Percentiles rank a stretch among this genome's conserved stretches.
These are phyloP conservation scores for Tragulus kanchil DNA, from an alignment of 2,113 vertebrate species.

Conservation along the genomic window DNA sequence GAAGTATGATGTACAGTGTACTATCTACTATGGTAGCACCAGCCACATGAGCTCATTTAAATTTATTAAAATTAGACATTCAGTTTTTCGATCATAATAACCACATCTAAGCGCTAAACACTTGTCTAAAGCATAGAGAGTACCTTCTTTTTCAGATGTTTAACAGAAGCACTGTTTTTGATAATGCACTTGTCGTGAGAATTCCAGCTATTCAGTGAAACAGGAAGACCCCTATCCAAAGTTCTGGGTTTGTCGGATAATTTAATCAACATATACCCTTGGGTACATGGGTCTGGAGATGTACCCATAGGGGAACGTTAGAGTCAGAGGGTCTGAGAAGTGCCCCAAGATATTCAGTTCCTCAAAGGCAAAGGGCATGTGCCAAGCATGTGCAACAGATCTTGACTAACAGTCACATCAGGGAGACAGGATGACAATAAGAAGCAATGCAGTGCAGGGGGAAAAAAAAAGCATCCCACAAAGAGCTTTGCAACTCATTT, in stretches of 20 bases:
- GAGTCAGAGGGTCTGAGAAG: not conserved
- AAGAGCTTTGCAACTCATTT: not conserved
- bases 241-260: not conserved
- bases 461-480: not conserved
- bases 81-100: not conserved
- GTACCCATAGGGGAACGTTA: not conserved
- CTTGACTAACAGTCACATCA: not conserved
- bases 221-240: not conserved
- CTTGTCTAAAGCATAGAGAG: not conserved
- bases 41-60: not conserved
- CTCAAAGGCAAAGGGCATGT: not conserved
- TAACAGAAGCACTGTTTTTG: conserved; percentile 4
- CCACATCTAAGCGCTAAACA: not conserved
- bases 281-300: not conserved
- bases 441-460: not conserved
- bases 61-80: not conserved
- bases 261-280: not conserved
- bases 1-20: not conserved
- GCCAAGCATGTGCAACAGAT: not conserved
- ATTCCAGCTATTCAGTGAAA: not conserved
- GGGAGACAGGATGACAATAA: not conserved
- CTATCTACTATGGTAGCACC: not conserved
- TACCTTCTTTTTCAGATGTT: not conserved
- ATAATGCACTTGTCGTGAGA: not conserved
- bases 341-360: not conserved